A percentile compares a stretch with the other conserved stretches of the same genome.
phyloP scores from a whole-genome alignment of 2,888 invertebrate genomes.

The Bimastos eiseni region DNA sequence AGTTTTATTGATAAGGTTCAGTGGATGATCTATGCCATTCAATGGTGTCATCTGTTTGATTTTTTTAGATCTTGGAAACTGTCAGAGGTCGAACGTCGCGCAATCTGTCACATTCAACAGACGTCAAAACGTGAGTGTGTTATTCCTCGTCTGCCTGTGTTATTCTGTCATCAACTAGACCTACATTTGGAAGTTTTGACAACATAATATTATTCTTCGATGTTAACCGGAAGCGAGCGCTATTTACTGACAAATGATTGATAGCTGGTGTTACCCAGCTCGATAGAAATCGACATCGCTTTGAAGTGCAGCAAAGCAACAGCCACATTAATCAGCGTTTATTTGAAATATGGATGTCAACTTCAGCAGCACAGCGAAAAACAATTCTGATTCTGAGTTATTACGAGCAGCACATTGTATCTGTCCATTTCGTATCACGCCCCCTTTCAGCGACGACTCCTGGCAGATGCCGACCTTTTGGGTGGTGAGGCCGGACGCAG shows the following conservation, averaged over 20 bases:
- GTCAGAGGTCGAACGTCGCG: neutral
- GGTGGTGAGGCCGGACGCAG: too few species aligned
- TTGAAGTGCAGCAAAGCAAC: neutral
- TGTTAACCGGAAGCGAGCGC: neutral
- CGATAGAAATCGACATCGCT: neutral
- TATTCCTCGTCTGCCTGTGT: neutral
- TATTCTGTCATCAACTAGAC: neutral
- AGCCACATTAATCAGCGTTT: neutral
- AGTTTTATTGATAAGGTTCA: neutral
- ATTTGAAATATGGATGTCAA: neutral
- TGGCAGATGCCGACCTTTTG: neutral
- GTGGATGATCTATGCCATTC: neutral
- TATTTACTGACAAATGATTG: neutral
- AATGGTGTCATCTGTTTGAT: neutral
- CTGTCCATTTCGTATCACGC: too few species aligned
- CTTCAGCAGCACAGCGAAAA: slow-evolving; percentile 2
- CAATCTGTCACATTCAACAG: slow-evolving; percentile 5
- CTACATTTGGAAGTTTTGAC: neutral
- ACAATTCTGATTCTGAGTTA: neutral
- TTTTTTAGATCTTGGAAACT: neutral
- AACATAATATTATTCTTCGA: neutral
- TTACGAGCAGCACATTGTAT: neutral
- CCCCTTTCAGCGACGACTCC: neutral
- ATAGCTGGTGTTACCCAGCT: neutral
- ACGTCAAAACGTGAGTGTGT: neutral